Conservation (phyloP, 1,140 invertebrate species). For the Aricia agestis region DNA sequence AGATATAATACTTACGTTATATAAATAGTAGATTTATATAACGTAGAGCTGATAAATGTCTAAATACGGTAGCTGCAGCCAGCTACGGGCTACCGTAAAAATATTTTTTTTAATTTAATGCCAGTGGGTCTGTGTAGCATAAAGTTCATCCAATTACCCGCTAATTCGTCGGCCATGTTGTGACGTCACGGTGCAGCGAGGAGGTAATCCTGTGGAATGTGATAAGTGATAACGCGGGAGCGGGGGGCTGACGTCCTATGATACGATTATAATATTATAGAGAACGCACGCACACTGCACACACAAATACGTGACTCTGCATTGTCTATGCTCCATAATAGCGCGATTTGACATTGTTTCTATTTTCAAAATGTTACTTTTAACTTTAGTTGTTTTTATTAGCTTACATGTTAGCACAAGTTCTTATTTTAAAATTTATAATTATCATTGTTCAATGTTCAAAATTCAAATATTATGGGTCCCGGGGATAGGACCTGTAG, state of each 20-base stretch:
- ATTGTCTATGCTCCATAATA: neutral
- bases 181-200: constrained; percentile 37
- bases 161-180: constrained; percentile 33
- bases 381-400: too few relatives aligned
- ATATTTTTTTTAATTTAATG: too few relatives aligned
- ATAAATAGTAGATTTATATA: too few relatives aligned
- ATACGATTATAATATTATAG: constrained; percentile 28
- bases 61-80: too few relatives aligned
- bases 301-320: constrained; percentile 4
- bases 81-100: too few relatives aligned
- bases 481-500: too few relatives aligned
- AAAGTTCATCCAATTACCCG: constrained; percentile 11
- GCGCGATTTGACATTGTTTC: neutral
- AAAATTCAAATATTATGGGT: too few relatives aligned
- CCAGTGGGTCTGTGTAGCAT: neutral
- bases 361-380: neutral
- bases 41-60: too few relatives aligned
- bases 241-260: constrained; percentile 40
- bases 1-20: too few relatives aligned
- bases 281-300: neutral
- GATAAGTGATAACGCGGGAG: constrained; percentile 42
- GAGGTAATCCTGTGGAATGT: constrained; percentile 43
- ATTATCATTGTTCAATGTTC: too few relatives aligned
- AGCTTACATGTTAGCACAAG: too few relatives aligned
- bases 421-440: too few relatives aligned